phyloP scores from a whole-genome alignment of 2,113 vertebrate species.

The Elgaria multicarinata region DNA sequence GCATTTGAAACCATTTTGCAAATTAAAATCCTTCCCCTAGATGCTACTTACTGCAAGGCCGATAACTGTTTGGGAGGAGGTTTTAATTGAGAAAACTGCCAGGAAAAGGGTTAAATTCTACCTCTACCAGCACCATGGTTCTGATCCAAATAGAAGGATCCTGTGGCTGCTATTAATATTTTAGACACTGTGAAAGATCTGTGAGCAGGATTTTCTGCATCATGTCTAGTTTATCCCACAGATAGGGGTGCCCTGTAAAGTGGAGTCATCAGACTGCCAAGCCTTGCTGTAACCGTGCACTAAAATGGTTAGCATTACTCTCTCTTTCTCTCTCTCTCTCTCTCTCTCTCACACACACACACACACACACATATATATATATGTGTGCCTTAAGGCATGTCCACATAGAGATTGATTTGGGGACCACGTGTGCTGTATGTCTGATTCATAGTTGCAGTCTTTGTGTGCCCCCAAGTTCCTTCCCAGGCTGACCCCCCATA shows the following conservation, averaged over 20 bases:
- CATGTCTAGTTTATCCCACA: not conserved
- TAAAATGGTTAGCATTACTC: not conserved
- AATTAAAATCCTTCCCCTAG: not conserved
- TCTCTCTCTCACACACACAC: not conserved
- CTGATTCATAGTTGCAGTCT: not conserved
- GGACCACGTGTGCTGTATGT: not conserved
- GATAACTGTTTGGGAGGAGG: not conserved
- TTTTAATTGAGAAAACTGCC: not conserved
- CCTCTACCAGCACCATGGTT: not conserved
- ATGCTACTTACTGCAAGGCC: not conserved
- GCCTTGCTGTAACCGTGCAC: not conserved
- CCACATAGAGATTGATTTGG: not conserved
- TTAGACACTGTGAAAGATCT: not conserved
- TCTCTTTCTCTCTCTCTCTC: no score
- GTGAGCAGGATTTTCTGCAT: no score
- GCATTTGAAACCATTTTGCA: not conserved
- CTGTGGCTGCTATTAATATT: not conserved
- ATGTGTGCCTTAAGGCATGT: no score
- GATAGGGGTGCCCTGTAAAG: not conserved
- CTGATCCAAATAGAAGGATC: not conserved
- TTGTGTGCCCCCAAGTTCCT: not conserved
- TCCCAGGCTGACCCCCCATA: not conserved
- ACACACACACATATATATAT: no score
- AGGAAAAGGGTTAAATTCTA: not conserved
- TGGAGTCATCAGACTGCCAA: not conserved